These are phyloP conservation scores for Fukomys damarensis DNA, from an alignment of 2,113 vertebrate species.

Conservation along the genomic window DNA sequence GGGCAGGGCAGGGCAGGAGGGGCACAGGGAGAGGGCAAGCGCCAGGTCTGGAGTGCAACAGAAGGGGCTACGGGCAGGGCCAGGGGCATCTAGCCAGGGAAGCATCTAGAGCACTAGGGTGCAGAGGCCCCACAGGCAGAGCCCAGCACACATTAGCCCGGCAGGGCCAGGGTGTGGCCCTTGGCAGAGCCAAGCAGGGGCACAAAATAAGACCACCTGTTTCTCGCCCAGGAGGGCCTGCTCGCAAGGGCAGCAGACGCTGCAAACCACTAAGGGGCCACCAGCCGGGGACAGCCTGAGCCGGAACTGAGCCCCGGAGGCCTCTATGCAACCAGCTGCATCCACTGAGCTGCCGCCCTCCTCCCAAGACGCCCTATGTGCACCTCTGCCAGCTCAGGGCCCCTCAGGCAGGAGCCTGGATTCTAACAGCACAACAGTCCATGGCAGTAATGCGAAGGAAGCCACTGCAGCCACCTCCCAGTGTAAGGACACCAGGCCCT, in stretches of 20 bases:
- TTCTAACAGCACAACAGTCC: neutral
- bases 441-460: neutral
- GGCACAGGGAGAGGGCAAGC: neutral
- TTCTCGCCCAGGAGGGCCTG: neutral
- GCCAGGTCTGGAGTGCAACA: neutral
- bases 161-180: neutral
- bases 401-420: no score
- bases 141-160: neutral
- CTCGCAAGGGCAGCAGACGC: neutral
- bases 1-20: neutral
- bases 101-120: neutral
- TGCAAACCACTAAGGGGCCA: neutral
- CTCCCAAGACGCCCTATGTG: neutral
- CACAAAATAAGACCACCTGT: neutral
- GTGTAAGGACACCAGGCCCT: neutral
- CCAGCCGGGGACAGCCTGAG: rapidly evolving
- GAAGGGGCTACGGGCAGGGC: neutral
- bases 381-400: neutral
- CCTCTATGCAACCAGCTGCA: neutral
- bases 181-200: neutral
- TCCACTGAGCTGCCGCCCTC: neutral
- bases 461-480: rapidly evolving
- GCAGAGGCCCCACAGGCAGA: neutral
- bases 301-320: no score
- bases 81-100: neutral